A percentile compares a stretch with the other conserved stretches of the same genome.
These are phyloP conservation scores for Hipposideros armiger DNA, from an alignment of 2,113 vertebrate species.

Conservation along the genomic window DNA sequence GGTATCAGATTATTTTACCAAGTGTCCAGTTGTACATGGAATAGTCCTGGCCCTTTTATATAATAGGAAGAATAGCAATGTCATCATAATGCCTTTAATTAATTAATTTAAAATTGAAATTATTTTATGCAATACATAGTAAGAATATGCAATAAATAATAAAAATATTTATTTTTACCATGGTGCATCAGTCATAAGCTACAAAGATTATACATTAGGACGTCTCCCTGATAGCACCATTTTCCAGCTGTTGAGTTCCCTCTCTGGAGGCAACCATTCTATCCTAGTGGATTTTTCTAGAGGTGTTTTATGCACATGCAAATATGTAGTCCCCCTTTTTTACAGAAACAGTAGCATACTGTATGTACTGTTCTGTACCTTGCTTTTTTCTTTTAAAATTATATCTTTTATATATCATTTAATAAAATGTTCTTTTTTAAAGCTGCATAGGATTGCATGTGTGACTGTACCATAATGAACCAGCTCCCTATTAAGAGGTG, in stretches of 20 bases:
- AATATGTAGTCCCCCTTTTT: not conserved
- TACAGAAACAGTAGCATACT: not conserved
- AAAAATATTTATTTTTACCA: not conserved
- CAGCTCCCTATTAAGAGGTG: not conserved
- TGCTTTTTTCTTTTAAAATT: not conserved
- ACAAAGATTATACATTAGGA: not conserved
- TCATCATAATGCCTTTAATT: not conserved
- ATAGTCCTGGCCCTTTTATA: not conserved
- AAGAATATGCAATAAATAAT: too few species aligned
- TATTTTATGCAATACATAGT: not conserved
- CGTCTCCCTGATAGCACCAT: not conserved
- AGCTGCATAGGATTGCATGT: not conserved
- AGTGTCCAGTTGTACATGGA: not conserved
- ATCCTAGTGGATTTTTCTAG: not conserved
- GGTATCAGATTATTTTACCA: not conserved
- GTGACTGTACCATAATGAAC: not conserved
- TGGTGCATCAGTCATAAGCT: not conserved
- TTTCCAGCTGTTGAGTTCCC: not conserved
- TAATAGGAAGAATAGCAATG: not conserved
- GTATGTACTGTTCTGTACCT: not conserved
- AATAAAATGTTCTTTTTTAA: not conserved
- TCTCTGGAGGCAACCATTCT: not conserved
- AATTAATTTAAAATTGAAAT: not conserved
- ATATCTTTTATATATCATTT: not conserved
- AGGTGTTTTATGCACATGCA: not conserved